These are phyloP conservation scores for Piaya cayana DNA, from an alignment of 2,113 vertebrate genomes.

Conservation along the genomic window DNA sequence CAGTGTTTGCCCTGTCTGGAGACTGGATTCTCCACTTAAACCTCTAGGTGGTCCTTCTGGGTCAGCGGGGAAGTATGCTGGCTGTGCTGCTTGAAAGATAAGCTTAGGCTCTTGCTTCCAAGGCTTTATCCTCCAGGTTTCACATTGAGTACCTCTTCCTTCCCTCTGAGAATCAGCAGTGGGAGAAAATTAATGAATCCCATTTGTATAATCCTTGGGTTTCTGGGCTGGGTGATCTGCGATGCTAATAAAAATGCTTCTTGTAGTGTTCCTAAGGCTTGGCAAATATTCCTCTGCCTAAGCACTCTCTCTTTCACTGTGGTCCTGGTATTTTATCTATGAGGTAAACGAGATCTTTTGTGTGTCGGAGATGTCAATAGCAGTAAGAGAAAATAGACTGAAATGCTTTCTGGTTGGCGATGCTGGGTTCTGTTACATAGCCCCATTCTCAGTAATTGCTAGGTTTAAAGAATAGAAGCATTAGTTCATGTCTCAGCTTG, in stretches of 20 bases:
- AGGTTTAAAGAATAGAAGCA: background rate
- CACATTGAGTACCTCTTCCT: background rate
- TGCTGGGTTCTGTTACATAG: background rate
- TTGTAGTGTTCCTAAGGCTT: background rate
- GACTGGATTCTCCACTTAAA: background rate
- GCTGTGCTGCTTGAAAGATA: slow-evolving; percentile 11
- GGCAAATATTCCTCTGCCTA: background rate
- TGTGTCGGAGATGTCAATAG: background rate
- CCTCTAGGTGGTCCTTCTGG: background rate
- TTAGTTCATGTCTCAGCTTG: slow-evolving; percentile 19
- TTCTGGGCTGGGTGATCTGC: background rate
- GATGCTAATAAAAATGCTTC: background rate
- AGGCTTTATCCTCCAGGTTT: background rate
- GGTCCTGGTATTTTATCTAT: background rate
- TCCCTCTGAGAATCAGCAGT: background rate
- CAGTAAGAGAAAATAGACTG: background rate
- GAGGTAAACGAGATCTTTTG: background rate
- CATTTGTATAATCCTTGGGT: background rate
- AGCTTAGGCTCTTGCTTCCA: background rate
- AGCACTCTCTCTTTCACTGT: background rate
- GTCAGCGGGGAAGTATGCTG: background rate
- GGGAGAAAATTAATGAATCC: background rate
- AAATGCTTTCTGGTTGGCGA: background rate
- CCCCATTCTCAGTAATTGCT: background rate
- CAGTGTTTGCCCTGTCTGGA: slow-evolving; percentile 22